Percentiles rank a stretch among this genome's conserved stretches.
Conservation (phyloP, 2,113 vertebrate species). For the Lasiurus cinereus region DNA sequence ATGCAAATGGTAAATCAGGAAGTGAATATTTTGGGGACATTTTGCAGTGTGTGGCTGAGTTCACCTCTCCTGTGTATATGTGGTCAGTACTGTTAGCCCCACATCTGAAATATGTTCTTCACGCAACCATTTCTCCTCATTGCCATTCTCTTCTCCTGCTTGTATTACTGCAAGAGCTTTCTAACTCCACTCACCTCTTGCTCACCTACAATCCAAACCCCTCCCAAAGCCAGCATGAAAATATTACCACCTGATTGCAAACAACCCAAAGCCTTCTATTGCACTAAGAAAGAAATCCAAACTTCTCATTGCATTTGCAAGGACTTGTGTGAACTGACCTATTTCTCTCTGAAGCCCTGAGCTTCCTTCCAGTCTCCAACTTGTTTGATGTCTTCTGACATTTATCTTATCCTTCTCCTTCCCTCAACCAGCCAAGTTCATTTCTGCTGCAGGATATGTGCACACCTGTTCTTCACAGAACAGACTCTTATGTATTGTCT, state of each 20-base stretch:
- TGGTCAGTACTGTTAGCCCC: neutral
- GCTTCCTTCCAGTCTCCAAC: neutral
- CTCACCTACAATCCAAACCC: neutral
- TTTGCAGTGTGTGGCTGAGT: neutral
- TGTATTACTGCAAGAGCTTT: neutral
- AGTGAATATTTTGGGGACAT: neutral
- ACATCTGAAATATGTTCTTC: neutral
- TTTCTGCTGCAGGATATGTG: neutral
- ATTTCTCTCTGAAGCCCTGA: neutral
- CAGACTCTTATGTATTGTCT: accelerated
- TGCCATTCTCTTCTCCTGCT: neutral
- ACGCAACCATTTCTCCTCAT: neutral
- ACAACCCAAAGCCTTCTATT: neutral
- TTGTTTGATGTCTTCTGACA: neutral
- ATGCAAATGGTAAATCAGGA: neutral
- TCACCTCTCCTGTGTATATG: neutral
- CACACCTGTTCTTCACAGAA: neutral
- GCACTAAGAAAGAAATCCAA: neutral
- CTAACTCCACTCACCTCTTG: neutral
- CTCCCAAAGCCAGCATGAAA: neutral
- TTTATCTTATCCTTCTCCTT: neutral
- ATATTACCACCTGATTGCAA: neutral
- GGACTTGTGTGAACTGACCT: neutral
- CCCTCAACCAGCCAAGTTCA: neutral
- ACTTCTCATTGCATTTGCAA: neutral